These are phyloP conservation scores for Rhynchonema sp. DNA, from an alignment of 2,888 invertebrate species.

Conservation along the genomic window DNA sequence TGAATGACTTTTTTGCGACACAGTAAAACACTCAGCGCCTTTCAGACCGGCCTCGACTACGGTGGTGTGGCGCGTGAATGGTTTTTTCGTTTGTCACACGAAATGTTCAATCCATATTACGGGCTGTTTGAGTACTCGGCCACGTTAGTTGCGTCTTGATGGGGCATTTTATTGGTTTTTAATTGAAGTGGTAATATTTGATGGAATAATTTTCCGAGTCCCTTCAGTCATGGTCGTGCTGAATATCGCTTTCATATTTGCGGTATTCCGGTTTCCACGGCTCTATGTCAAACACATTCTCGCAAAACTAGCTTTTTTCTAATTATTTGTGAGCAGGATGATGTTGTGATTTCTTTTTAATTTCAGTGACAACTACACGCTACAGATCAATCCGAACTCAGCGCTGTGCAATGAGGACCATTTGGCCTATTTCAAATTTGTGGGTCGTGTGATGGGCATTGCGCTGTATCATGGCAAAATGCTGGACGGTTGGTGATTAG, in stretches of 20 bases:
- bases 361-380: constrained; percentile 77
- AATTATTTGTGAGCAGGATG: background rate
- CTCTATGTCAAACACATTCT: background rate
- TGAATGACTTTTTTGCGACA: background rate
- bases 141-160: constrained; percentile 46
- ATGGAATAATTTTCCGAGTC: too few species aligned
- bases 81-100: constrained; percentile 94
- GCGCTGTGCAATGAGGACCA: constrained; percentile 95
- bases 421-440: constrained; percentile 91
- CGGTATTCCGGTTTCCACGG: background rate
- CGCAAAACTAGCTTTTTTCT: constrained; percentile 2
- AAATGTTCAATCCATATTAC: constrained; percentile 99
- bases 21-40: background rate
- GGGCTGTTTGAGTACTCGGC: constrained; percentile 98
- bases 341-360: constrained; percentile 2
- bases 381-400: constrained; percentile 94
- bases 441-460: constrained; percentile 93
- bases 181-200: too few species aligned
- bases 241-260: too few species aligned
- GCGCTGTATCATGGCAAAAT: constrained; percentile 96
- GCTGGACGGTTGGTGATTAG: constrained; percentile 61
- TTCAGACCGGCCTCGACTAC: constrained; percentile 48
- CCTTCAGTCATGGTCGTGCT: background rate
- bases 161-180: too few species aligned
- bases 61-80: constrained; percentile 90